phyloP scores from a whole-genome alignment of 2,797 vertebrate species.

The Hydrolagus colliei region DNA sequence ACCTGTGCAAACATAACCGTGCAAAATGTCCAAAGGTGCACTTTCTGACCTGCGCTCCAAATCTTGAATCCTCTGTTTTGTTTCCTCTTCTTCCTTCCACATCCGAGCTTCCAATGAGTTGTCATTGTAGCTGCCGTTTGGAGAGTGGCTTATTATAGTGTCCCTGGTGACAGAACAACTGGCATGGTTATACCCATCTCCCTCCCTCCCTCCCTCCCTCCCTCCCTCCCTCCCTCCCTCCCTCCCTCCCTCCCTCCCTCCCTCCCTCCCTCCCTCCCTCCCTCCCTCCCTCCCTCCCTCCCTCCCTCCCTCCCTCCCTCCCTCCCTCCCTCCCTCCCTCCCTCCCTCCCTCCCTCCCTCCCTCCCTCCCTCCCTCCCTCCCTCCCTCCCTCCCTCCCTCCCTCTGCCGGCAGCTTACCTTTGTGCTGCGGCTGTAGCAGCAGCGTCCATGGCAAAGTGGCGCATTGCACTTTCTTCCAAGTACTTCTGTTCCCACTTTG shows the following conservation, averaged over 20 bases:
- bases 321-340: too few relatives aligned
- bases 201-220: too few relatives aligned
- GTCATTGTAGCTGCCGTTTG: constrained; percentile 65
- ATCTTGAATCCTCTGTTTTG: constrained; percentile 66
- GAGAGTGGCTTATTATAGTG: constrained; percentile 60
- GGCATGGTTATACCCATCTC: too few relatives aligned
- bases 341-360: too few relatives aligned
- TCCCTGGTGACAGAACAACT: constrained; percentile 51
- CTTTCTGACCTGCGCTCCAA: constrained; percentile 73
- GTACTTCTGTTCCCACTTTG: constrained; percentile 79
- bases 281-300: too few relatives aligned
- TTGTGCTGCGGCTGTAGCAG: constrained; percentile 55
- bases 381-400: too few relatives aligned
- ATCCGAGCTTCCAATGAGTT: constrained; percentile 56
- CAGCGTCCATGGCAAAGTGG: constrained; percentile 72
- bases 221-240: too few relatives aligned
- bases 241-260: too few relatives aligned
- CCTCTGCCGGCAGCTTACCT: constrained; percentile 51
- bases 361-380: too few relatives aligned
- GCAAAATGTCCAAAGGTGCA: not conserved
- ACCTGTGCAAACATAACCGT: not conserved
- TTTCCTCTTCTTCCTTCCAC: constrained; percentile 72
- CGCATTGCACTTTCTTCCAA: constrained; percentile 74
- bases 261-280: too few relatives aligned
- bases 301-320: too few relatives aligned